phyloP scores from a whole-genome alignment of 2,113 vertebrate species.

The Sinocyclocheilus maitianheensis region DNA sequence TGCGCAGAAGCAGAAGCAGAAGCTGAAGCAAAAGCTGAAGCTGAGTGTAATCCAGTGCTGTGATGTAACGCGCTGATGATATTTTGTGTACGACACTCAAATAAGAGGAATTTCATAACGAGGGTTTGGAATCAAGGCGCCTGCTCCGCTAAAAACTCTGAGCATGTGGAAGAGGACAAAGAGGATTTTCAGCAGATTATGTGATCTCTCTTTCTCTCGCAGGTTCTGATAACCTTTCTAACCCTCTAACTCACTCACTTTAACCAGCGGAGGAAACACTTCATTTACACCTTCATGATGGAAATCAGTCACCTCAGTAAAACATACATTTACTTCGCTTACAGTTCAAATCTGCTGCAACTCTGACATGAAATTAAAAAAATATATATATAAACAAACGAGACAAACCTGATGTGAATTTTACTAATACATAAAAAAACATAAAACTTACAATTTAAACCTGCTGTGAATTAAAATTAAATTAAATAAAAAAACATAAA shows the following conservation, averaged over 20 bases:
- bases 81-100: background rate
- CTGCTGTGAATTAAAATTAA: no score
- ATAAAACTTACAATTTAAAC: no score
- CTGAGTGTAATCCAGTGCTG: background rate
- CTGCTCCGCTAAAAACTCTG: background rate
- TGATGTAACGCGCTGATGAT: background rate
- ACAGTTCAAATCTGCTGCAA: background rate
- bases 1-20: no score
- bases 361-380: background rate
- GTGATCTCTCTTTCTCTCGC: slow-evolving; percentile 2
- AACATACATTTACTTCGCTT: background rate
- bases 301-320: background rate
- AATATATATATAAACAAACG: no score
- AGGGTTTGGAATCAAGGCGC: background rate
- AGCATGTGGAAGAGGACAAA: slow-evolving; percentile 30
- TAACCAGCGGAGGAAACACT: background rate
- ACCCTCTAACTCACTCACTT: background rate
- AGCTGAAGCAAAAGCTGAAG: background rate
- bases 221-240: background rate
- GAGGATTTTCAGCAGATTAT: slow-evolving; percentile 67
- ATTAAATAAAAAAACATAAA: no score
- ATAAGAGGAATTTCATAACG: background rate
- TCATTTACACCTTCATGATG: background rate
- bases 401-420: no score
- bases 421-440: no score